Evolutionary conservation across 30 jellyfish, hydroid and myxozoan species (phyloP).

Genomic region (Calvadosia cruxmelitensis): DNA sequence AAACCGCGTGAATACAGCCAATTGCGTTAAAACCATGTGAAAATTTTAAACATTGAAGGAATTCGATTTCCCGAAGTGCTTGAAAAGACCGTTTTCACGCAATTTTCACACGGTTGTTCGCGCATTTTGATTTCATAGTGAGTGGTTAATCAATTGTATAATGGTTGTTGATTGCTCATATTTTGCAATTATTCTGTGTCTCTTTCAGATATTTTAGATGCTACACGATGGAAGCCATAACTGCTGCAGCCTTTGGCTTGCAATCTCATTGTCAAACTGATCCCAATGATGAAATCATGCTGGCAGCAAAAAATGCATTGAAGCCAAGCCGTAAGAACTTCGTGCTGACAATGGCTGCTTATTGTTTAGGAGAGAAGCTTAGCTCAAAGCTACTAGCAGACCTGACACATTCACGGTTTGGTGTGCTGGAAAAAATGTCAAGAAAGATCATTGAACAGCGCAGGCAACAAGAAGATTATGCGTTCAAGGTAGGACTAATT

Average conservation of each 20-base stretch:
- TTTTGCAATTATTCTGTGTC: no score
- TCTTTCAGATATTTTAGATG: constrained; percentile 28
- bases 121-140: no score
- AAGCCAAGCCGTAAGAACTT: constrained; percentile 11
- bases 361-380: constrained; percentile 13
- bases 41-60: no score
- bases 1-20: no score
- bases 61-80: no score
- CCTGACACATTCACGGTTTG: not conserved
- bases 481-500: no score
- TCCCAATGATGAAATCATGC: constrained; percentile 33
- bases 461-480: not conserved
- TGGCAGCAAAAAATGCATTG: constrained; percentile 22
- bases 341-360: constrained; percentile 16
- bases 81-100: no score
- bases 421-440: not conserved
- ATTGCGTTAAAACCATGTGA: no score
- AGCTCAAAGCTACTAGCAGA: not conserved
- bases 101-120: no score
- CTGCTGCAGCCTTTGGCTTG: constrained; percentile 42
- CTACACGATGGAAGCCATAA: constrained; percentile 39
- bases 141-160: no score
- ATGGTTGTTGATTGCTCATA: no score
- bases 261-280: constrained; percentile 29
- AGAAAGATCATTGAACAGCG: not conserved